phyloP scores from a whole-genome alignment of 2,113 vertebrate species.

The Thermophis baileyi region DNA sequence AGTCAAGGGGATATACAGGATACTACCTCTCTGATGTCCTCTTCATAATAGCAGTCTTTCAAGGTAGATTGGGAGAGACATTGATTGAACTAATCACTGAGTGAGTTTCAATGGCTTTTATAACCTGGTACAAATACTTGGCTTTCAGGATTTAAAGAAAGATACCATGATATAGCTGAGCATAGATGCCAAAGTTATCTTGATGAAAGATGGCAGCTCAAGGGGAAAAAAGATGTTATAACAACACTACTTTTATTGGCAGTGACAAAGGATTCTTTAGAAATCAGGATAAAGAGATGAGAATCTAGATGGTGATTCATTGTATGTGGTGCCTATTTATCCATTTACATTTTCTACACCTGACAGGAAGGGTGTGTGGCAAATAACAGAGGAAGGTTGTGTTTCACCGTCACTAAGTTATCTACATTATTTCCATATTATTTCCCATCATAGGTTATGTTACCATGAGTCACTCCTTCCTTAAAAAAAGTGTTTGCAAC shows the following conservation, averaged over 20 bases:
- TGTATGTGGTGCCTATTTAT: conserved; percentile 43
- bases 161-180: neutral
- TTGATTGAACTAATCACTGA: neutral
- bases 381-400: conserved; percentile 20
- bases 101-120: neutral
- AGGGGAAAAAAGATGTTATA: conserved; percentile 27
- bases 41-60: neutral
- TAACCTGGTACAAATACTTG: neutral
- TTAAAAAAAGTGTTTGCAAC: conserved; percentile 49
- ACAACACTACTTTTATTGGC: conserved; percentile 47
- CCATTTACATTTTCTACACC: conserved; percentile 34
- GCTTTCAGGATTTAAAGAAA: neutral
- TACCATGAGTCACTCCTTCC: conserved; percentile 66
- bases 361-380: conserved; percentile 52
- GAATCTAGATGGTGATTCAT: neutral
- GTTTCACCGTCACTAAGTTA: conserved; percentile 37
- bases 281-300: conserved; percentile 43
- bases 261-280: conserved; percentile 27
- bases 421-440: conserved; percentile 42
- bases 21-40: neutral
- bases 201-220: conserved; percentile 4
- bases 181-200: neutral
- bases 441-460: conserved; percentile 49
- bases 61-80: neutral
- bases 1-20: neutral